Base-by-base conservation (phyloP, 1,140 invertebrate species). In the Bombus superbus region DNA sequence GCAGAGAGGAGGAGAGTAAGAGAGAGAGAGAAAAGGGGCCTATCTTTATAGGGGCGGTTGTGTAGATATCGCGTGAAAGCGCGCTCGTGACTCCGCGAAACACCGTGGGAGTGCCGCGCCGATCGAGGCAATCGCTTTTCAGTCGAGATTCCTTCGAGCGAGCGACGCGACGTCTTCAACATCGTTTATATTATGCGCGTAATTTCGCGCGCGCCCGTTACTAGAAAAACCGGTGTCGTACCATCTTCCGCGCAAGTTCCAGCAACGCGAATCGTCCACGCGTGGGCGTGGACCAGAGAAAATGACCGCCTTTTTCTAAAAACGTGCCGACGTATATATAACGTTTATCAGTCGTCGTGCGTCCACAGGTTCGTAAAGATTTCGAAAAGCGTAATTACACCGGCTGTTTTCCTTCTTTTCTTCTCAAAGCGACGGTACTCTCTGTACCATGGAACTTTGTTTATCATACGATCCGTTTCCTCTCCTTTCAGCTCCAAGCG, bases 21-120 rank as follows among this genome's bases (percentile, higher is more conserved):
- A 22, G 13, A 32, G 28, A 18, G 22, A 42, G 28, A 13, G 59
- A 86, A 92, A 88, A 90, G 86, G 80, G 47, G 75, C 35, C 75
- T 89, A 91, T 89, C 88, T 92, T 92, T 89, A 91, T 89, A 89
- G 89, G 83, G 83, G 86, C 87, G 81, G 83, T 86, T 81, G 78
- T 57, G 64, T 22, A 91, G 89, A 93, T 92, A 92, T 75, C 85
- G 82, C 84, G 90, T 92, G 89, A 91, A 92, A 92, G 89, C 88
- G 86, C 92, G 87, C 86, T 93, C 91, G 91, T 90, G 86, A 90
- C 86, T 90, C 75, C 42, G 69, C 62, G 64, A 66, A 40, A 72
- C 59, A 78, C 85, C 69, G 84, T 89, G 84, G 87, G 84, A 88
- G 87, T 86, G 83, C 87, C 75, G 38, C n/a, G 40, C 38, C 28